Conservation (phyloP, 2,113 vertebrate species). For the Quiscalus mexicanus region DNA sequence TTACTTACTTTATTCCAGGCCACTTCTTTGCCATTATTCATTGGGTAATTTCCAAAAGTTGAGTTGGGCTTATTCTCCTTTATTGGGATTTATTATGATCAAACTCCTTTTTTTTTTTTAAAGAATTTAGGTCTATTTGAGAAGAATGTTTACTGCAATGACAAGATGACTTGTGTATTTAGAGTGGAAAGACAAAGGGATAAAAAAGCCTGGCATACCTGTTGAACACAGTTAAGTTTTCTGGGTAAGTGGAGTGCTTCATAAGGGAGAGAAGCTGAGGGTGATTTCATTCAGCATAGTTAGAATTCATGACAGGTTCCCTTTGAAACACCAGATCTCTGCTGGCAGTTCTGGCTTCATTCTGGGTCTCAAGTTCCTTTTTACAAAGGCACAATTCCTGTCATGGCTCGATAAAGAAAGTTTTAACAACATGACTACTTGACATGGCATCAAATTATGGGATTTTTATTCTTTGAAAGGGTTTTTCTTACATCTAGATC, state of each 20-base stretch:
- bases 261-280: neutral
- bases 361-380: conserved; percentile 7
- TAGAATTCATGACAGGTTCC: conserved; percentile 51
- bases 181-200: conserved; percentile 33
- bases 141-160: neutral
- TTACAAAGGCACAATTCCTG: conserved; percentile 6
- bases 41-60: neutral
- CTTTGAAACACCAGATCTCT: conserved; percentile 29
- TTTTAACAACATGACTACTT: conserved; percentile 29
- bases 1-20: neutral
- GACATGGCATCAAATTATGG: neutral
- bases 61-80: neutral
- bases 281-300: conserved; percentile 21
- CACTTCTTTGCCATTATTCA: neutral
- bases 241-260: neutral
- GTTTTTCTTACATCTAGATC: conserved; percentile 15
- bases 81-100: neutral
- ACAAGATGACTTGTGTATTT: neutral
- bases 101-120: neutral
- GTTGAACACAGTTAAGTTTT: conserved; percentile 25
- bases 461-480: conserved; percentile 40
- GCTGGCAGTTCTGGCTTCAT: conserved; percentile 9
- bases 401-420: conserved; percentile 11
- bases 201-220: conserved; percentile 33
- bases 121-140: neutral